Evolutionary conservation across 2,113 vertebrate genomes (phyloP).

Genomic region (Phalacrocorax pelagicus): DNA sequence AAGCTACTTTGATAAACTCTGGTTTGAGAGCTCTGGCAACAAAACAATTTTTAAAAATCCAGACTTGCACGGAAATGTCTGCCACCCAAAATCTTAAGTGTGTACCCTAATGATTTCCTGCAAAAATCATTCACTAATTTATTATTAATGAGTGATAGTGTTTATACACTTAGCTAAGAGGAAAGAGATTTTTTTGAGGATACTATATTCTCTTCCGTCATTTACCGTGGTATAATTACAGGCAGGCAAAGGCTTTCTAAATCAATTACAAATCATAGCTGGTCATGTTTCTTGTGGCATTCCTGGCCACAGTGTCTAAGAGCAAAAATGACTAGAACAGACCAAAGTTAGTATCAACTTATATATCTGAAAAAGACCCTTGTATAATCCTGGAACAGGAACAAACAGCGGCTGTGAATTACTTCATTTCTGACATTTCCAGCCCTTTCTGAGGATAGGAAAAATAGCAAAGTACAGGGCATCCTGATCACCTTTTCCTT

Average conservation of each 20-base stretch:
- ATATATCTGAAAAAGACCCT: background rate
- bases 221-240: background rate
- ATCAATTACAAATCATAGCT: background rate
- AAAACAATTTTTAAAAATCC: background rate
- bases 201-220: background rate
- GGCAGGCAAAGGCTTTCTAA: background rate
- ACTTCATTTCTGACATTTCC: background rate
- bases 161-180: conserved; percentile 1
- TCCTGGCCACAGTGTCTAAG: background rate
- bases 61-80: background rate
- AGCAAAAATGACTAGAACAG: background rate
- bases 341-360: background rate
- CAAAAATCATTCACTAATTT: background rate
- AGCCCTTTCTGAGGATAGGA: background rate
- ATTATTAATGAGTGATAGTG: background rate
- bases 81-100: background rate
- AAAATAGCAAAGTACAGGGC: background rate
- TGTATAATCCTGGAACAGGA: background rate
- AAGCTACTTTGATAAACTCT: background rate
- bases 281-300: background rate
- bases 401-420: background rate
- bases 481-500: background rate
- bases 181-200: background rate
- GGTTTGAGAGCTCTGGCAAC: background rate
- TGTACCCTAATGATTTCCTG: background rate